A percentile compares a stretch with the other conserved stretches of the same genome.
These are phyloP conservation scores for Drosophila ananassae DNA, from an alignment of 1,140 invertebrate species.

Conservation along the genomic window DNA sequence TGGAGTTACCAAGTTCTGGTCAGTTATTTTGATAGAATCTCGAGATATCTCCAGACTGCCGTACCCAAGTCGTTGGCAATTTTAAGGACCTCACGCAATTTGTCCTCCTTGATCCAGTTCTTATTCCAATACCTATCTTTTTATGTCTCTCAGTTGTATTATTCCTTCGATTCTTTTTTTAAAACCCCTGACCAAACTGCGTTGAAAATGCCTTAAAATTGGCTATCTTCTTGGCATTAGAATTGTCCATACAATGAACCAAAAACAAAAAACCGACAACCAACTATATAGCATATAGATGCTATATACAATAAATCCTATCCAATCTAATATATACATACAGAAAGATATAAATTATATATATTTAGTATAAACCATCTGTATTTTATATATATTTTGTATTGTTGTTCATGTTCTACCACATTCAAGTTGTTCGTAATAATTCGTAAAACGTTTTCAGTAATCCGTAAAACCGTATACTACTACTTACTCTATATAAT, in stretches of 20 bases:
- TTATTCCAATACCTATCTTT: neutral
- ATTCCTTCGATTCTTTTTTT: no score
- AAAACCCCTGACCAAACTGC: slow-evolving; percentile 11
- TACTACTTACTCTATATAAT: slow-evolving; percentile 20
- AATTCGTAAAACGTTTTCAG: slow-evolving; percentile 51
- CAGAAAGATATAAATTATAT: slow-evolving; percentile 23
- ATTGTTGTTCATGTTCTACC: slow-evolving; percentile 74
- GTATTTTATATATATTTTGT: slow-evolving; percentile 62
- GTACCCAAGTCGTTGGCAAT: slow-evolving; percentile 79
- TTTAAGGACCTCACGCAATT: slow-evolving; percentile 72
- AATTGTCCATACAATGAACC: slow-evolving; percentile 59
- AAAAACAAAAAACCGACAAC: slow-evolving; percentile 4
- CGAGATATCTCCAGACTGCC: slow-evolving; percentile 40
- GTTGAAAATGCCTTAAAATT: slow-evolving; percentile 74
- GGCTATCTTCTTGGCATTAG: slow-evolving; percentile 66
- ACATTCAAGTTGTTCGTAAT: slow-evolving; percentile 66
- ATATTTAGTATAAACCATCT: slow-evolving; percentile 21
- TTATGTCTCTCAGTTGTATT: no score
- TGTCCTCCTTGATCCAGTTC: slow-evolving; percentile 17
- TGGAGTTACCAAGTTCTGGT: slow-evolving; percentile 20
- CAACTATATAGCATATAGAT: slow-evolving; percentile 39
- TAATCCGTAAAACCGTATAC: slow-evolving; percentile 51
- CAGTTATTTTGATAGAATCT: slow-evolving; percentile 6
- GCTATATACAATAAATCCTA: slow-evolving; percentile 21
- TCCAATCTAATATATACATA: slow-evolving; percentile 36